These are phyloP conservation scores for Hetaerina titia DNA, from an alignment of 2,888 invertebrate species.

Conservation along the genomic window DNA sequence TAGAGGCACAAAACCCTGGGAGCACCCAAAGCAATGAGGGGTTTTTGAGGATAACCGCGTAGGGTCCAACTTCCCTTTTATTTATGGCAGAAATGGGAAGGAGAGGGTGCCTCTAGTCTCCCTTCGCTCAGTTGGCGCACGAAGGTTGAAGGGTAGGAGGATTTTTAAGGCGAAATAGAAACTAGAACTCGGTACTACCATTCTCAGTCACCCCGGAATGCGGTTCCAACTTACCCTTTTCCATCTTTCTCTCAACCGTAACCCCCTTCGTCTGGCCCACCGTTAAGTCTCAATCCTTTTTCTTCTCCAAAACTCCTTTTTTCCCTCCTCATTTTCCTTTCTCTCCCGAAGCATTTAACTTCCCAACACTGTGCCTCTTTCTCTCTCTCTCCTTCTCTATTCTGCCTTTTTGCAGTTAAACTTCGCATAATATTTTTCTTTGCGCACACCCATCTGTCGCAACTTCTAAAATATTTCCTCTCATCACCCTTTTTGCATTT, in stretches of 20 bases:
- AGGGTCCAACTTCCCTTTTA: neutral
- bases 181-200: neutral
- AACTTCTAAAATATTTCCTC: no score
- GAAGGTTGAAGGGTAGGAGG: neutral
- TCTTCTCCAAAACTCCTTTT: neutral
- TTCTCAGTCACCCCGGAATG: neutral
- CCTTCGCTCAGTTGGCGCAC: no score
- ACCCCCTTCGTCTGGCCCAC: neutral
- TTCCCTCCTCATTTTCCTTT: neutral
- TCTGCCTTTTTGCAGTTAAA: no score
- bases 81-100: neutral
- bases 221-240: neutral
- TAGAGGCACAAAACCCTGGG: neutral
- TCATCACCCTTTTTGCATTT: no score
- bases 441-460: no score
- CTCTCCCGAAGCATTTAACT: neutral
- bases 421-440: no score
- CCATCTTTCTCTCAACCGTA: neutral
- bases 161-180: neutral
- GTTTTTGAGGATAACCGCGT: neutral
- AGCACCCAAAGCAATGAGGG: neutral
- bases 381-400: neutral
- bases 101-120: no score
- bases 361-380: neutral
- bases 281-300: neutral